A percentile compares a stretch with the other conserved stretches of the same genome.
phyloP scores from a whole-genome alignment of 1,140 invertebrate genomes.

The Hyles vespertilio region DNA sequence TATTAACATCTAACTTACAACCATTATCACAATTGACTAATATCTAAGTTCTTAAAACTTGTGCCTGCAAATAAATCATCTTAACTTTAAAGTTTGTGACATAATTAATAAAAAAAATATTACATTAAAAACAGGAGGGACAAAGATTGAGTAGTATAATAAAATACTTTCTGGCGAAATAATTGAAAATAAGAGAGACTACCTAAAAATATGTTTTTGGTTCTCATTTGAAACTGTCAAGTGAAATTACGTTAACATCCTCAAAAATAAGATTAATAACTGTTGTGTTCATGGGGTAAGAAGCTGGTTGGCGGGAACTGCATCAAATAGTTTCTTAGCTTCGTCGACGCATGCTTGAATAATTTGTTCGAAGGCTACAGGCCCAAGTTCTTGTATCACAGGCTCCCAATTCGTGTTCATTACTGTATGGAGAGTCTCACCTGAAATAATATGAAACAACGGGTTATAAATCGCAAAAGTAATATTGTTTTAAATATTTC shows the following conservation, averaged over 20 bases:
- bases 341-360: constrained; percentile 62
- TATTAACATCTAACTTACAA: constrained; percentile 10
- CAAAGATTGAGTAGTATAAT: no score
- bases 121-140: constrained; percentile 2
- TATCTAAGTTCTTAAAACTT: constrained; percentile 7
- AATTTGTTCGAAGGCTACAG: constrained; percentile 64
- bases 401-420: constrained; percentile 71
- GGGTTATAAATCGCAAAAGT: no score
- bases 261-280: not conserved
- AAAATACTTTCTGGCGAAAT: no score
- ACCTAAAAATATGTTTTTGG: no score
- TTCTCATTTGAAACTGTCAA: no score
- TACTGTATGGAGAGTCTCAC: constrained; percentile 55
- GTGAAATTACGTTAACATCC: no score
- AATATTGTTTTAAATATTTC: no score
- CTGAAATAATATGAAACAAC: constrained; percentile 28
- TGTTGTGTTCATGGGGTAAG: constrained; percentile 35
- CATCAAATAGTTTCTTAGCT: constrained; percentile 62
- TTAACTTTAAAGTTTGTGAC: no score
- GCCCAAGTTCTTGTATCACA: constrained; percentile 69
- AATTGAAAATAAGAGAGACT: not conserved
- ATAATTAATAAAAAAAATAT: constrained; percentile 6
- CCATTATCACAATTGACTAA: constrained; percentile 30
- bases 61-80: constrained; percentile 19
- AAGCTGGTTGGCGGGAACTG: constrained; percentile 49